Evolutionary conservation across 1,140 invertebrate genomes (phyloP).

Genomic region (Eciton burchellii): DNA sequence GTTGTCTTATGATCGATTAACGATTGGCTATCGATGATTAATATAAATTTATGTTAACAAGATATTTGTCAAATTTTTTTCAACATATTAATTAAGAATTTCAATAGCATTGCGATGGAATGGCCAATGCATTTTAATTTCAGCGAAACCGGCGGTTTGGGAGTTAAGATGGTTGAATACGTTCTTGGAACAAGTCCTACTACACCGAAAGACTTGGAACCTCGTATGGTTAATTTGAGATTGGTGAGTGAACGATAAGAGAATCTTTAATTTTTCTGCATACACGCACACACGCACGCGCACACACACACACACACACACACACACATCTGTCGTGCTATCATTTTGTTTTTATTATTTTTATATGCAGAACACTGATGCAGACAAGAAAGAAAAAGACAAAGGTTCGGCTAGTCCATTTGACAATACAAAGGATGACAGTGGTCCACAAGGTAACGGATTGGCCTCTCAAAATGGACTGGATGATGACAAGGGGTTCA

Average conservation of each 20-base stretch:
- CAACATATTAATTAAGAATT: not conserved
- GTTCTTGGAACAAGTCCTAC: slow-evolving; percentile 96
- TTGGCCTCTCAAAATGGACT: slow-evolving; percentile 89
- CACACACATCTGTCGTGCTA: not conserved
- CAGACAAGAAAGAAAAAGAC: slow-evolving; percentile 85
- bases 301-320: no score
- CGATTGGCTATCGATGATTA: not conserved
- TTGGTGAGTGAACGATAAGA: slow-evolving; percentile 84
- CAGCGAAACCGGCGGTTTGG: slow-evolving; percentile 92
- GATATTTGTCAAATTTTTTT: not conserved
- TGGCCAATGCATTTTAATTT: slow-evolving; percentile 57
- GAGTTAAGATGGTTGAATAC: slow-evolving; percentile 99
- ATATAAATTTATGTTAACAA: not conserved
- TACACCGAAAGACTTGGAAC: slow-evolving; percentile 89
- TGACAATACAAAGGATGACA: slow-evolving; percentile 87
- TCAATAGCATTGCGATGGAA: not conserved
- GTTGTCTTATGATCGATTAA: not conserved
- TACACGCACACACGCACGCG: no score
- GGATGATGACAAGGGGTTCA: slow-evolving; percentile 96
- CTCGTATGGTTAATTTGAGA: slow-evolving; percentile 90
- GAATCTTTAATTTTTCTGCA: not conserved
- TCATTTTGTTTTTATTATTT: slow-evolving; percentile 27
- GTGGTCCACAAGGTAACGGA: slow-evolving; percentile 93
- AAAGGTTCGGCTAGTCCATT: slow-evolving; percentile 85
- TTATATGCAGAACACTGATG: slow-evolving; percentile 80